Base-by-base conservation (phyloP, 2,888 invertebrate genomes). In the Macrostomum cliftonense region DNA sequence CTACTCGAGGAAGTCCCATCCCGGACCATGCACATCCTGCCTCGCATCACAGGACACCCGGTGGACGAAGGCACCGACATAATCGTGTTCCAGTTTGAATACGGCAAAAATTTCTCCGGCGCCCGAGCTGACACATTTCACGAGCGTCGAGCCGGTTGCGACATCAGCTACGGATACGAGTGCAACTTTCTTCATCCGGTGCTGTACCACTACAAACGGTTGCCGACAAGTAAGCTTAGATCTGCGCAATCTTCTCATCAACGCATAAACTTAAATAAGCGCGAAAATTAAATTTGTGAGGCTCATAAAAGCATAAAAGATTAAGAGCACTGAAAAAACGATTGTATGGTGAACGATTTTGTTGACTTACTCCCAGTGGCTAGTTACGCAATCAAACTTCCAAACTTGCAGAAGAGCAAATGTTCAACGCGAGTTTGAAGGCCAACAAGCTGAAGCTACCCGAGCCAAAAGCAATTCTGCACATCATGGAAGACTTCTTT, bases 111-210 rank as follows among this genome's bases (percentile, higher is more conserved):
- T 49, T 72, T 70, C 57, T 72, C 71, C 0, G 65, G 62, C 1
- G 63, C 67, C 7, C 66, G 64, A 13, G 61, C 64, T 40, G 73
- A 73, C 56, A 63, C 69, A 17, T 72, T 73, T 59, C 56, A 67
- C n/a, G 36, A 56, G 7, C 62, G 65, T 54, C 53, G 73, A 42
- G 71, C 71, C 2, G 65, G 63, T 1, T 69, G 65, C 1, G 67
- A 67, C 37, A 65, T 68, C 5, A 53, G 61, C 2, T 64, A 65
- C 39, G 72, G 69, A 11, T 67, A 71, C 53, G 47, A 56, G 12
- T 71, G 71, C 38, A 73, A 73, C 59, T 73, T 73, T 56, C 60
- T 73, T 1, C 72, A 73, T 54, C 72, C 72, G 4, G 68, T 68
- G 4, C 55, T 72, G 37, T 73, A 72, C 57, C 71, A 65, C 54